Conservation (phyloP, 2,113 vertebrate species). For the Turnix velox region DNA sequence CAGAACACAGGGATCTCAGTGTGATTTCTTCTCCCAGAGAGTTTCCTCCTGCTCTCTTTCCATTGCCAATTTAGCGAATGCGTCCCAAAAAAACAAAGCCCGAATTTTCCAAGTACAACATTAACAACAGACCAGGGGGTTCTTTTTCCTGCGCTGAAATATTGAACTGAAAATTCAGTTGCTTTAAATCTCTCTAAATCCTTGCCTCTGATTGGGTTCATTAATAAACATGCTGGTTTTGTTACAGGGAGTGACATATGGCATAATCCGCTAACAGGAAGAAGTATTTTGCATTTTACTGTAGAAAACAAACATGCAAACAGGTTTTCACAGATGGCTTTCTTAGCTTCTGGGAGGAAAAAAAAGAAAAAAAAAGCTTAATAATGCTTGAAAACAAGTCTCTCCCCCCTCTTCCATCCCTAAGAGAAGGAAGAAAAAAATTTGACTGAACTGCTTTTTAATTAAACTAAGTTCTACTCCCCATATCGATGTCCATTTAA, state of each 20-base stretch:
- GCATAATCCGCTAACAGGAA: slow-evolving; percentile 94
- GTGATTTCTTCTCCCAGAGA: slow-evolving; percentile 55
- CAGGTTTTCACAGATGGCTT: slow-evolving; percentile 98
- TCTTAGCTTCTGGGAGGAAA: slow-evolving; percentile 83
- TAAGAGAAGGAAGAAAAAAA: slow-evolving; percentile 6
- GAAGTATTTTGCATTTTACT: slow-evolving; percentile 98
- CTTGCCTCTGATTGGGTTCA: slow-evolving; percentile 90
- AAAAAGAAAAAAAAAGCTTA: slow-evolving; percentile 62
- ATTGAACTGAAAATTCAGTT: slow-evolving; percentile 67
- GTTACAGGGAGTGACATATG: slow-evolving; percentile 94
- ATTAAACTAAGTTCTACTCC: slow-evolving; percentile 61
- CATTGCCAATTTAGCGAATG: slow-evolving; percentile 69
- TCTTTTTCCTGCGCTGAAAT: slow-evolving; percentile 66
- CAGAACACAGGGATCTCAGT: slow-evolving; percentile 36
- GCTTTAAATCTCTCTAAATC: slow-evolving; percentile 80
- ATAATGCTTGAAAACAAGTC: slow-evolving; percentile 76
- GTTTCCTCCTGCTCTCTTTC: slow-evolving; percentile 53
- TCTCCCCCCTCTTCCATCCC: background rate
- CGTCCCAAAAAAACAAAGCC: slow-evolving; percentile 66
- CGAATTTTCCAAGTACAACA: slow-evolving; percentile 66
- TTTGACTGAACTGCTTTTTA: slow-evolving; percentile 55
- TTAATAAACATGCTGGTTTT: slow-evolving; percentile 97
- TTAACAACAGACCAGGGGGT: slow-evolving; percentile 59
- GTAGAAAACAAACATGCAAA: slow-evolving; percentile 98
- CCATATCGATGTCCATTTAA: background rate